Evolutionary conservation across 2,113 vertebrate genomes (phyloP).

Genomic region (Isurus oxyrinchus): DNA sequence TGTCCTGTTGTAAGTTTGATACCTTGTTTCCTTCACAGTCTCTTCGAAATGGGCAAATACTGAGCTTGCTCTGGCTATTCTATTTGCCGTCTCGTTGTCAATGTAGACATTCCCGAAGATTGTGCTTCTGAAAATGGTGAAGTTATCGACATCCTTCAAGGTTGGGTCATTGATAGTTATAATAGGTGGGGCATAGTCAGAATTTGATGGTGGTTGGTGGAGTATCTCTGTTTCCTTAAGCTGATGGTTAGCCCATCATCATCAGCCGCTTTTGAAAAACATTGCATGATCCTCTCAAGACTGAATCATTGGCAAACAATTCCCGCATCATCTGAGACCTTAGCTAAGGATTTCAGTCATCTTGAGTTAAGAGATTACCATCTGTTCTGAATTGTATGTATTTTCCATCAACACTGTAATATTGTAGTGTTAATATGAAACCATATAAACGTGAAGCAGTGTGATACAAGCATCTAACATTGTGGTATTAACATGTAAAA

Average conservation of each 20-base stretch:
- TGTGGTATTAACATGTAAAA: background rate
- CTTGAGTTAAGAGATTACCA: no score
- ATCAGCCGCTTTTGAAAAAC: no score
- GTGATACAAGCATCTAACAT: background rate
- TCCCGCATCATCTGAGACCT: no score
- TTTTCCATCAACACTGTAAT: background rate
- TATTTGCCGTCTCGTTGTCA: background rate
- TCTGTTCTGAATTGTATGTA: no score
- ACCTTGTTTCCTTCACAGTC: background rate
- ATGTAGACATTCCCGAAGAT: background rate
- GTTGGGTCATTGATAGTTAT: background rate
- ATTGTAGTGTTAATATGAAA: background rate
- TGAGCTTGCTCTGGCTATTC: background rate
- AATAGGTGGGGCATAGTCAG: background rate
- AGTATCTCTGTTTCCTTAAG: background rate
- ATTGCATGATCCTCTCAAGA: no score
- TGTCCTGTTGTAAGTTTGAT: no score
- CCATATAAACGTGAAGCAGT: background rate
- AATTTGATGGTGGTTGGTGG: background rate
- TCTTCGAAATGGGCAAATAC: background rate
- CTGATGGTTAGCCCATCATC: no score
- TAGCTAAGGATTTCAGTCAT: no score
- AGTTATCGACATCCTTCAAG: background rate
- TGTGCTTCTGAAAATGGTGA: background rate
- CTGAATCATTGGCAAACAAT: background rate